These are phyloP conservation scores for Coluber constrictor DNA, from an alignment of 2,797 vertebrate genomes.

Conservation along the genomic window DNA sequence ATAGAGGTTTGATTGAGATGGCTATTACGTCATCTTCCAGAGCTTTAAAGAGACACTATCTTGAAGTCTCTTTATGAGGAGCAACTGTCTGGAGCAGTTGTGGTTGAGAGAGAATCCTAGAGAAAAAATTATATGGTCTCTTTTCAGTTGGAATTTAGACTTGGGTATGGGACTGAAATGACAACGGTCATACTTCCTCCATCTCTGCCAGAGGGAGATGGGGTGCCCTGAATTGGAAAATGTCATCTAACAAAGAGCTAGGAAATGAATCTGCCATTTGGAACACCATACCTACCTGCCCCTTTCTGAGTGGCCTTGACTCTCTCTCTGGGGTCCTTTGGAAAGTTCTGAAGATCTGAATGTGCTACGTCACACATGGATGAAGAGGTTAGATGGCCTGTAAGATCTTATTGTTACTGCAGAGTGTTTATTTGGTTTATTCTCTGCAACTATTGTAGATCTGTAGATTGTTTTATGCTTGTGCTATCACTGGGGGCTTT, in stretches of 20 bases:
- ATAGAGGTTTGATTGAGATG: not conserved
- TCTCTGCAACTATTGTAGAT: not conserved
- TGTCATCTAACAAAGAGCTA: not conserved
- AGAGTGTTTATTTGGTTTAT: not conserved
- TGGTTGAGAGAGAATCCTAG: not conserved
- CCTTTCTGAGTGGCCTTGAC: not conserved
- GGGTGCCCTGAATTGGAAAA: not conserved
- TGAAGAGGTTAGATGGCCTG: not conserved
- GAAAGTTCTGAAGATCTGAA: not conserved
- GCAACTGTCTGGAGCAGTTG: not conserved
- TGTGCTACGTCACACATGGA: not conserved
- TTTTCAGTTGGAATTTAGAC: not conserved
- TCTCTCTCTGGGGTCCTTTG: not conserved
- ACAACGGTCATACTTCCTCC: not conserved
- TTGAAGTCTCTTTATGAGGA: not conserved
- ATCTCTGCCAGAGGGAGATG: not conserved
- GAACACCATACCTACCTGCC: not conserved
- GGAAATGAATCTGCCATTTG: not conserved
- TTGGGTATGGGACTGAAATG: not conserved
- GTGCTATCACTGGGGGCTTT: not conserved
- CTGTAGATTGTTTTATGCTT: not conserved
- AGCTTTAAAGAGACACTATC: not conserved
- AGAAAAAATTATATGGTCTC: not conserved
- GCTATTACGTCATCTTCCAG: not conserved
- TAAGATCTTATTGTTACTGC: not conserved